Conservation (phyloP, 2,888 invertebrate species). For the Sthenelais limicola region DNA sequence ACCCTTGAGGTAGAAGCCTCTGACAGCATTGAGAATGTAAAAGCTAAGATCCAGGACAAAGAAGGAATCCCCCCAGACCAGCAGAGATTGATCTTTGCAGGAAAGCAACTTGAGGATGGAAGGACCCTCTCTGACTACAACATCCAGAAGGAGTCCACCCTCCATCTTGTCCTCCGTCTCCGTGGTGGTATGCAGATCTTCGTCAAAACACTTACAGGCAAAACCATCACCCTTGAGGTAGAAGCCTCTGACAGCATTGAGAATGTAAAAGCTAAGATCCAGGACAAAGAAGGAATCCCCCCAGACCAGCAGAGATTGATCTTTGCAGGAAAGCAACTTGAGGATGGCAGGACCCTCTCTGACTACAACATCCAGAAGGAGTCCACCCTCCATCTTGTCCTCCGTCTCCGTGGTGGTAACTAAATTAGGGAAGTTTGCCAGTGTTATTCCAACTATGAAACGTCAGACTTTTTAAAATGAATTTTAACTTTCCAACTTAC, state of each 20-base stretch:
- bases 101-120: conserved; percentile 93
- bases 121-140: conserved; percentile 93
- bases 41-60: conserved; percentile 74
- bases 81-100: conserved; percentile 91
- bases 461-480: too few relatives aligned
- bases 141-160: conserved; percentile 95
- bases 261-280: conserved; percentile 84
- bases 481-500: too few relatives aligned
- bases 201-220: conserved; percentile 54
- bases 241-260: conserved; percentile 96
- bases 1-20: conserved; percentile 75
- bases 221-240: conserved; percentile 68
- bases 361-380: conserved; percentile 97
- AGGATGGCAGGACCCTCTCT: conserved; percentile 90
- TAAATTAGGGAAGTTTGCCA: conserved; percentile 74
- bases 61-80: conserved; percentile 80
- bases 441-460: too few relatives aligned
- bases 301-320: conserved; percentile 76
- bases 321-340: conserved; percentile 93
- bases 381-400: conserved; percentile 91
- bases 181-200: conserved; percentile 73
- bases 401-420: conserved; percentile 81
- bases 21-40: conserved; percentile 96
- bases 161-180: conserved; percentile 91
- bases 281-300: conserved; percentile 73